Percentiles rank a stretch among this genome's conserved stretches.
These are phyloP conservation scores for Hestina assimilis DNA, from an alignment of 1,140 invertebrate species.

Conservation along the genomic window DNA sequence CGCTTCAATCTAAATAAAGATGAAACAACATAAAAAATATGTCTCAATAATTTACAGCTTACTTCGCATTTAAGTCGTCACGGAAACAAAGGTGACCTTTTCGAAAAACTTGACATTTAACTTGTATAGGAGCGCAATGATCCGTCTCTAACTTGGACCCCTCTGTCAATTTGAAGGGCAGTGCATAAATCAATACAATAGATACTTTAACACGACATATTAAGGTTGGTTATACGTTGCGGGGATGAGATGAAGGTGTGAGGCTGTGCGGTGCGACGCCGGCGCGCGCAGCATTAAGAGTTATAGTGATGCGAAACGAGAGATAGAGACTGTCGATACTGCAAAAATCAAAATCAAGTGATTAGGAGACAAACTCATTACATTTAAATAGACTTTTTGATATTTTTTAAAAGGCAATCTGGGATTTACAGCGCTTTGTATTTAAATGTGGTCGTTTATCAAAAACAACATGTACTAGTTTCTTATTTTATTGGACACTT, in stretches of 20 bases:
- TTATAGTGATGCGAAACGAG: slow-evolving; percentile 31
- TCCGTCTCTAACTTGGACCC: slow-evolving; percentile 38
- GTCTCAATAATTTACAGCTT: too few species aligned
- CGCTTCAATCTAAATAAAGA: too few species aligned
- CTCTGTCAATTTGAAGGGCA: slow-evolving; percentile 25
- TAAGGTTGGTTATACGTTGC: slow-evolving; percentile 32
- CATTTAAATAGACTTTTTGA: too few species aligned
- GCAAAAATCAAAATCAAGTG: too few species aligned
- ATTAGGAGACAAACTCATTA: too few species aligned
- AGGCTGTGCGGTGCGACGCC: slow-evolving; percentile 44
- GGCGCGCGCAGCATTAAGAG: slow-evolving; percentile 57
- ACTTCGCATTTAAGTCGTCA: neutral
- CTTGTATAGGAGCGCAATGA: slow-evolving; percentile 17
- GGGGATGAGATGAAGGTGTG: slow-evolving; percentile 42
- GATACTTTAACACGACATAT: slow-evolving; percentile 10
- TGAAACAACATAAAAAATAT: too few species aligned
- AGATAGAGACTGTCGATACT: too few species aligned
- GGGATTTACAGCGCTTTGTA: too few species aligned
- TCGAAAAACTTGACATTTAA: slow-evolving; percentile 27
- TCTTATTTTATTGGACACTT: too few species aligned
- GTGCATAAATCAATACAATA: slow-evolving; percentile 9
- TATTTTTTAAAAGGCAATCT: too few species aligned
- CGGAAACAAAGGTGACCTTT: slow-evolving; percentile 28
- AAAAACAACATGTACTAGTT: too few species aligned
- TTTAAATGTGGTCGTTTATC: too few species aligned